phyloP scores from a whole-genome alignment of 2,797 vertebrate species.

The Hafferia zeledoni region DNA sequence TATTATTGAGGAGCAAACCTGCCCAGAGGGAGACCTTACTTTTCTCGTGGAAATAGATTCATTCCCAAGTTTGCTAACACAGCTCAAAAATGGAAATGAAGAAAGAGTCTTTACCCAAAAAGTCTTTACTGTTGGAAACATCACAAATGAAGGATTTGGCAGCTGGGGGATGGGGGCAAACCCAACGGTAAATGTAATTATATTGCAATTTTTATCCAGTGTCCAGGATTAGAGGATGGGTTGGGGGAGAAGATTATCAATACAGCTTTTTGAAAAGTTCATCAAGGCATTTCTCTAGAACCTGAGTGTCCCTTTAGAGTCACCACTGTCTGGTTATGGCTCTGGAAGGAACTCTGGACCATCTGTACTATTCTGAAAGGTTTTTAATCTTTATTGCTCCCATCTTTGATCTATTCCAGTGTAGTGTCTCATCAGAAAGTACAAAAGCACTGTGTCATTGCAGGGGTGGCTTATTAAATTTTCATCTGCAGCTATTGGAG shows the following conservation, averaged over 20 bases:
- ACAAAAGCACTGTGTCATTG: not conserved
- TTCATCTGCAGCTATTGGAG: not conserved
- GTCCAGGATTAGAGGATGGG: too few relatives aligned
- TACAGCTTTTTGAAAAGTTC: not conserved
- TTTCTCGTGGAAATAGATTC: not conserved
- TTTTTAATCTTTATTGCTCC: not conserved
- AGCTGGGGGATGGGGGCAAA: not conserved
- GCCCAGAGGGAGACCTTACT: not conserved
- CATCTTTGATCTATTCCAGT: not conserved
- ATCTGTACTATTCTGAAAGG: not conserved
- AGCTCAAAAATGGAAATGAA: not conserved
- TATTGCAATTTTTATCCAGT: not conserved
- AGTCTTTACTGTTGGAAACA: not conserved
- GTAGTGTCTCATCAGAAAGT: not conserved
- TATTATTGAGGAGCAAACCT: not conserved
- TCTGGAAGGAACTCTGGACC: not conserved
- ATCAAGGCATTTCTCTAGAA: not conserved
- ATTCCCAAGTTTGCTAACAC: not conserved
- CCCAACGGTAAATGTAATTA: not conserved
- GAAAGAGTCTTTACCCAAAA: not conserved
- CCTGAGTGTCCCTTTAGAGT: rapidly evolving
- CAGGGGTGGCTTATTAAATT: not conserved
- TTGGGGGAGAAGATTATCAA: not conserved
- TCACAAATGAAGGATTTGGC: not conserved
- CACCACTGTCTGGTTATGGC: not conserved